Percentiles rank a stretch among this genome's conserved stretches.
Conservation (phyloP, 2,797 vertebrate genomes). For the Hypotaenidia philippensis region DNA sequence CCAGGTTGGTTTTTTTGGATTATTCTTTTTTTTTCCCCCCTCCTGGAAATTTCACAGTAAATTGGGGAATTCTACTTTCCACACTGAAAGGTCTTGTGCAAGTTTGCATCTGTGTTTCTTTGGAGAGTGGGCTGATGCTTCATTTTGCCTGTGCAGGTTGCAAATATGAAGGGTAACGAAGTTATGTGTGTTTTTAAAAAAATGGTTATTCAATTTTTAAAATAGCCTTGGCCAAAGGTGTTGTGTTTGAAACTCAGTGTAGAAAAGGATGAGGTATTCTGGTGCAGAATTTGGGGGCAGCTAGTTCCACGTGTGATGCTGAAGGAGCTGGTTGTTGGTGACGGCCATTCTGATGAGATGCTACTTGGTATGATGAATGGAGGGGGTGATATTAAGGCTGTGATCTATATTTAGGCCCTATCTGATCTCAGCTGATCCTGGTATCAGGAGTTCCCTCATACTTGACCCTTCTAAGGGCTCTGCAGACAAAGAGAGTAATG, state of each 20-base stretch:
- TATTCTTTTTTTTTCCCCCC: no score
- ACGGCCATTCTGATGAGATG: rapidly evolving
- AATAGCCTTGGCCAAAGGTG: neutral
- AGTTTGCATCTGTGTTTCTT: rapidly evolving
- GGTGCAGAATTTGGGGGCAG: neutral
- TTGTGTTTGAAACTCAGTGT: neutral
- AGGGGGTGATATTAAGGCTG: rapidly evolving
- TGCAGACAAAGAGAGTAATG: neutral
- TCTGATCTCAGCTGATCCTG: neutral
- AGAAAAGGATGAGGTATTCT: neutral
- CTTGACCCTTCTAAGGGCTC: neutral
- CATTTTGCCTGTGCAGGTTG: rapidly evolving
- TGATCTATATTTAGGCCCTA: neutral
- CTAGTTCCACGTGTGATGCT: rapidly evolving
- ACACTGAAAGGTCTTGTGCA: neutral
- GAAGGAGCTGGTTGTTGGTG: neutral
- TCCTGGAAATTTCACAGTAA: neutral
- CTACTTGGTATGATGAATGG: rapidly evolving
- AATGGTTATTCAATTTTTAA: neutral
- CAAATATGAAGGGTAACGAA: neutral
- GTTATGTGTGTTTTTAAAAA: neutral
- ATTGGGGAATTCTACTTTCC: neutral
- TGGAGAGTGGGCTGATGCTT: neutral
- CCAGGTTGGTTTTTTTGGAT: neutral
- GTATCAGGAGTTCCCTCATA: neutral